Conservation (phyloP, 1,140 invertebrate genomes). For the Lycorma delicatula region DNA sequence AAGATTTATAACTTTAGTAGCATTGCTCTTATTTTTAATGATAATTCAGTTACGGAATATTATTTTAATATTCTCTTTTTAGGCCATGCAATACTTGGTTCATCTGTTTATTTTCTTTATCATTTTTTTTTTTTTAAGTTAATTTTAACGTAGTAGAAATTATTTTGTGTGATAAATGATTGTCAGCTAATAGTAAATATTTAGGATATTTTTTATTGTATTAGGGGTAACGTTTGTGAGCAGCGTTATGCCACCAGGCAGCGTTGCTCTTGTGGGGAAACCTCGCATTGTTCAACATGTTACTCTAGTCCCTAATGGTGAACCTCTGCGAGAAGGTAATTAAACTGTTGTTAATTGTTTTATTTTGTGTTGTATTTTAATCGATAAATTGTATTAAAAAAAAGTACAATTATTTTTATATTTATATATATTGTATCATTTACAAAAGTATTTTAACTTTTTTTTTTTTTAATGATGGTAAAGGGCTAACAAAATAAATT, state of each 20-base stretch:
- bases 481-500: background rate
- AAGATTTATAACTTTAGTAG: too few species aligned
- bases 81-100: too few species aligned
- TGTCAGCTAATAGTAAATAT: background rate
- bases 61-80: too few species aligned
- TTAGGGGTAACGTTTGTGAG: slow-evolving; percentile 15
- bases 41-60: too few species aligned
- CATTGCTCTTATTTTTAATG: too few species aligned
- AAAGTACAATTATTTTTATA: background rate
- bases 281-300: slow-evolving; percentile 13
- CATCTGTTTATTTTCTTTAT: background rate
- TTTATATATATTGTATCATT: background rate
- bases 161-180: background rate
- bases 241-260: background rate
- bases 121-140: background rate
- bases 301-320: slow-evolving; percentile 15
- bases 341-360: background rate
- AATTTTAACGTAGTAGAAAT: background rate
- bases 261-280: background rate
- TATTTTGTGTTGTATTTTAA: background rate
- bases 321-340: slow-evolving; percentile 12
- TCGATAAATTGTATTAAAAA: background rate
- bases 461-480: background rate
- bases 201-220: background rate
- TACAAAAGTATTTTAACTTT: background rate